Evolutionary conservation across 1,140 invertebrate genomes (phyloP), one percentile per base, ranked within the genome.

Genomic region (Scaptomyza hsui): DNA sequence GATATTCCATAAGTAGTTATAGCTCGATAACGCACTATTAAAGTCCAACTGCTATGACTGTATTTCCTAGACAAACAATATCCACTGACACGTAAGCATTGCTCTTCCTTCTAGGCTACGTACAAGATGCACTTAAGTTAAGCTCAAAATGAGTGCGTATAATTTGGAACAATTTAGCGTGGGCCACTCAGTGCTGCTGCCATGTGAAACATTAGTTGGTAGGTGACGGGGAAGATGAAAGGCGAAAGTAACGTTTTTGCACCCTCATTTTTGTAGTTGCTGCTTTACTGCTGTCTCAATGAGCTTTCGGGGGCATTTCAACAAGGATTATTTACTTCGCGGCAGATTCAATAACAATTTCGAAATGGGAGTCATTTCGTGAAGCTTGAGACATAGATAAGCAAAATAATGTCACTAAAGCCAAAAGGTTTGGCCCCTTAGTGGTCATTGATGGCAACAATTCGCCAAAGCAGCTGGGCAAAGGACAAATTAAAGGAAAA

Each of bases 301-400:
- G 48, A 70, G 73, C 76, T 83, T 83, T 77, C 64, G 49, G 64
- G 59, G 71, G 89, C 59, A 78, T 83, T 82, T 83, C 75, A 83
- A 78, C 76, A 71, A 69, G 85, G 85, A 89, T 89, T 89, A 89
- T 83, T 78, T 83, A 83, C 79, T 80, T 72, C 47, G 39, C 56
- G 52, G 65, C 83, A 89, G 76, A 89, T 89, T 89, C 83, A 89
- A 89, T 89, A 89, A 80, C 73, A 71, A 83, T 80, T 89, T 89
- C 70, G 73, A 89, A 80, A 89, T 89, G 83, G 81, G 68, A 67
- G 71, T 71, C 64, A 88, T 88, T 88, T 82, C 69, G 69, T 52
- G 62, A 71, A 56, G 72, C 75, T 69, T 73, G 60, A 62, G 53
- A 35, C 48, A 13, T 61, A 42, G 64, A 74, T 83, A 83, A 83